phyloP scores from a whole-genome alignment of 1,140 invertebrate species.

The Drosophila subobscura region DNA sequence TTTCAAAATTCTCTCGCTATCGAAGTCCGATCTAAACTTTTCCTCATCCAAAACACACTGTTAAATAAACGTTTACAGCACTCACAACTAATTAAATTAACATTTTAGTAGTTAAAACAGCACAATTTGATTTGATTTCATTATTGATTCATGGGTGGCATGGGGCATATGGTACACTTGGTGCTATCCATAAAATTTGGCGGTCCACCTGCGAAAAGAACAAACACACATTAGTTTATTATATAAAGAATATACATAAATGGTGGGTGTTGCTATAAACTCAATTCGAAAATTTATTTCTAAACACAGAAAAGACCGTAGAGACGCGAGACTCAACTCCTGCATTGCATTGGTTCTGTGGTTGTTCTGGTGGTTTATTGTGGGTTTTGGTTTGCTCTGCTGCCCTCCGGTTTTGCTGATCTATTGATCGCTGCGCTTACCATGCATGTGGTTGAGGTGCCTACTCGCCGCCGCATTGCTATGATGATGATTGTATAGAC shows the following conservation, averaged over 20 bases:
- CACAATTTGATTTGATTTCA: conserved; percentile 63
- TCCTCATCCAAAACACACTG: too few relatives aligned
- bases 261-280: too few relatives aligned
- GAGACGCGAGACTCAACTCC: conserved; percentile 16
- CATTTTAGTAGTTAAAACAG: conserved; percentile 65
- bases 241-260: not conserved
- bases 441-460: conserved; percentile 70
- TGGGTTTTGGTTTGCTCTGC: not conserved
- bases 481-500: conserved; percentile 63
- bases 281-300: not conserved
- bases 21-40: too few relatives aligned
- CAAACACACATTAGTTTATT: not conserved
- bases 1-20: too few relatives aligned
- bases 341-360: conserved; percentile 32
- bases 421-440: conserved; percentile 43
- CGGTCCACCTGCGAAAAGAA: conserved; percentile 59
- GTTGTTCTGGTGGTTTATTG: conserved; percentile 8
- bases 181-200: conserved; percentile 81
- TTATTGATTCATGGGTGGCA: conserved; percentile 81
- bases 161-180: conserved; percentile 77
- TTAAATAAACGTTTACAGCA: conserved; percentile 1
- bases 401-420: not conserved
- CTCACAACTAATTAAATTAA: conserved; percentile 77
- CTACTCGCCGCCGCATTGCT: conserved; percentile 47
- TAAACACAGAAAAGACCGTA: conserved; percentile 14